Evolutionary conservation across 2,797 vertebrate species (phyloP).

Genomic region (Pygocentrus nattereri): DNA sequence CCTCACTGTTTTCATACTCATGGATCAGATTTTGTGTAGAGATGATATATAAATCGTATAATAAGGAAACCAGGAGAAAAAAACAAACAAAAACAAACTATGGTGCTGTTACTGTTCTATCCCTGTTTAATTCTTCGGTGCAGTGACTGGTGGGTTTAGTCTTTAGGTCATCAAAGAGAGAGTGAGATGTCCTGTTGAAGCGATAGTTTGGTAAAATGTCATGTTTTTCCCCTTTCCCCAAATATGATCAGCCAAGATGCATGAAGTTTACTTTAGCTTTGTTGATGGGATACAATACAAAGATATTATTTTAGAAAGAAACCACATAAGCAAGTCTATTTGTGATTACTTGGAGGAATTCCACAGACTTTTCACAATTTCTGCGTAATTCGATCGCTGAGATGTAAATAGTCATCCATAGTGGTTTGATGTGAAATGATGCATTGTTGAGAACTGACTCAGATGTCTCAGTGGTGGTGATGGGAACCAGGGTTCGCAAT

Average conservation of each 20-base stretch:
- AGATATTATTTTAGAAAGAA: too few relatives aligned
- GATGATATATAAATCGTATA: slow-evolving; percentile 13
- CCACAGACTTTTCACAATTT: too few relatives aligned
- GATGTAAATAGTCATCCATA: too few relatives aligned
- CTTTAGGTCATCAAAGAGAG: slow-evolving; percentile 8
- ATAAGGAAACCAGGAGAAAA: slow-evolving; percentile 39
- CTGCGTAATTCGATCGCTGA: too few relatives aligned
- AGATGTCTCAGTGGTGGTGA: too few relatives aligned
- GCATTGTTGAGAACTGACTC: too few relatives aligned
- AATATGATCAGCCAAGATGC: neutral
- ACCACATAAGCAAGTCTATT: too few relatives aligned
- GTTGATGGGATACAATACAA: too few relatives aligned
- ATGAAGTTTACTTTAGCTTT: too few relatives aligned
- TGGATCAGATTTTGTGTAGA: slow-evolving; percentile 19
- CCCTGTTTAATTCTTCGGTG: slow-evolving; percentile 11
- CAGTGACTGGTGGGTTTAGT: neutral
- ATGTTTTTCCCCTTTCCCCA: neutral
- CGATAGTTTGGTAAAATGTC: neutral
- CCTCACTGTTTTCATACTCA: slow-evolving; percentile 20
- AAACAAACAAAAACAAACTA: slow-evolving; percentile 30
- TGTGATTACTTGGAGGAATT: too few relatives aligned
- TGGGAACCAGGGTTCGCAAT: too few relatives aligned
- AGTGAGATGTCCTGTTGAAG: neutral
- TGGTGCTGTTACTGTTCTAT: slow-evolving; percentile 52
- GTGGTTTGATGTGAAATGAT: too few relatives aligned